Conservation (phyloP, 2,888 invertebrate species). For the Trypoxylon attenuatum region DNA sequence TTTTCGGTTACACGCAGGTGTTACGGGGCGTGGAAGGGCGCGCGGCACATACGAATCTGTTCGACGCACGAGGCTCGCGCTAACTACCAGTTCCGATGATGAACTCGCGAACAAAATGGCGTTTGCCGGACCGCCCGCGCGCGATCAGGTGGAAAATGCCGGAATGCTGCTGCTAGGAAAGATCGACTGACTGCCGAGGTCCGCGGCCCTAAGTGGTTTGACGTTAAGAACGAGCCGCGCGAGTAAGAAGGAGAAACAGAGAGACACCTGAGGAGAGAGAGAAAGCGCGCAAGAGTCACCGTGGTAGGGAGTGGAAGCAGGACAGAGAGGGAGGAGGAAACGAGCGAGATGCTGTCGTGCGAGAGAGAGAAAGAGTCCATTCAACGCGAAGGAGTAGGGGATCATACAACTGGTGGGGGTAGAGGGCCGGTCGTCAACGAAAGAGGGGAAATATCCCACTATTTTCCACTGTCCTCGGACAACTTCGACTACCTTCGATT, state of each 20-base stretch:
- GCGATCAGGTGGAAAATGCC: slow-evolving; percentile 71
- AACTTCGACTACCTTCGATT: slow-evolving; percentile 55
- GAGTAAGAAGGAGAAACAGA: slow-evolving; percentile 37
- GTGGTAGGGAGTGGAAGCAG: slow-evolving; percentile 15
- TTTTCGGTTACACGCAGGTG: slow-evolving; percentile 41
- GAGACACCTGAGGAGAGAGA: slow-evolving; percentile 34
- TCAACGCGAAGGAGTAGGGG: slow-evolving; percentile 32
- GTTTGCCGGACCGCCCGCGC: slow-evolving; percentile 62
- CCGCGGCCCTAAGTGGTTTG: slow-evolving; percentile 71
- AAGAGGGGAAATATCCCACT: slow-evolving; percentile 47
- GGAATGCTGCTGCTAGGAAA: slow-evolving; percentile 66
- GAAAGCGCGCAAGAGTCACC: slow-evolving; percentile 21
- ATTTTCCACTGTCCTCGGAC: slow-evolving; percentile 49
- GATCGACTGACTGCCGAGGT: slow-evolving; percentile 70
- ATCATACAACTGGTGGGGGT: slow-evolving; percentile 31
- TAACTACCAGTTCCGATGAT: slow-evolving; percentile 39
- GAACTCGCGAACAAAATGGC: slow-evolving; percentile 58
- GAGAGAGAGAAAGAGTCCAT: slow-evolving; percentile 18
- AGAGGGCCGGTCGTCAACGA: slow-evolving; percentile 29
- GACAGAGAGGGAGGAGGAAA: slow-evolving; percentile 33
- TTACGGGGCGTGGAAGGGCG: slow-evolving; percentile 47
- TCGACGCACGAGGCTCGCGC: slow-evolving; percentile 48
- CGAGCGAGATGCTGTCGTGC: slow-evolving; percentile 28
- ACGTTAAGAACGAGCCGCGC: slow-evolving; percentile 66
- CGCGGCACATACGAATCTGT: slow-evolving; percentile 46